Percentiles rank a stretch among this genome's conserved stretches.
Conservation (phyloP, 2,113 vertebrate species). For the Macrotis lagotis region DNA sequence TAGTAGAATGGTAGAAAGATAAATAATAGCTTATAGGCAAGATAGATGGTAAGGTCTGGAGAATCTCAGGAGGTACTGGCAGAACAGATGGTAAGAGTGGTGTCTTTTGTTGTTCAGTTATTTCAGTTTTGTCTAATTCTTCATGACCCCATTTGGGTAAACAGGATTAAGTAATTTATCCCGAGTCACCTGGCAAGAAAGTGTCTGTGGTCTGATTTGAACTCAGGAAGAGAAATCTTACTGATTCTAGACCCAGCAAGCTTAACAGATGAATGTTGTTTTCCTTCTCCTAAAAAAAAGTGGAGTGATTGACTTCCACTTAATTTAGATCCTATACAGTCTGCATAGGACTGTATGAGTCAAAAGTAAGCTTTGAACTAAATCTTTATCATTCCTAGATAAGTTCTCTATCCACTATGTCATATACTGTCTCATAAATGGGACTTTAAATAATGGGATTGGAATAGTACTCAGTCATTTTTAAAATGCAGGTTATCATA, state of each 20-base stretch:
- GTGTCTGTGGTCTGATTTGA: not conserved
- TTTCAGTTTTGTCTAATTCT: not conserved
- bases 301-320: not conserved
- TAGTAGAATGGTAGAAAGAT: not conserved
- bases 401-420: not conserved
- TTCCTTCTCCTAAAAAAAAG: not conserved
- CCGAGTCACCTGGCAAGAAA: not conserved
- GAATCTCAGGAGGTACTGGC: not conserved
- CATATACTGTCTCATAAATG: not conserved
- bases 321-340: not conserved
- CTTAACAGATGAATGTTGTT: not conserved
- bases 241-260: not conserved
- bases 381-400: not conserved
- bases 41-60: not conserved
- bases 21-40: not conserved
- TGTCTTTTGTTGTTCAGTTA: not conserved
- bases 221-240: not conserved
- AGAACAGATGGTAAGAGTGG: not conserved
- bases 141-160: not conserved
- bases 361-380: not conserved
- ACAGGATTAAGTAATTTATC: not conserved
- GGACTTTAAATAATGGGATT: not conserved
- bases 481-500: not conserved
- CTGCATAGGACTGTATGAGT: too few relatives aligned
- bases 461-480: not conserved